phyloP scores from a whole-genome alignment of 2,888 invertebrate species.

The Yponomeuta sedellus region DNA sequence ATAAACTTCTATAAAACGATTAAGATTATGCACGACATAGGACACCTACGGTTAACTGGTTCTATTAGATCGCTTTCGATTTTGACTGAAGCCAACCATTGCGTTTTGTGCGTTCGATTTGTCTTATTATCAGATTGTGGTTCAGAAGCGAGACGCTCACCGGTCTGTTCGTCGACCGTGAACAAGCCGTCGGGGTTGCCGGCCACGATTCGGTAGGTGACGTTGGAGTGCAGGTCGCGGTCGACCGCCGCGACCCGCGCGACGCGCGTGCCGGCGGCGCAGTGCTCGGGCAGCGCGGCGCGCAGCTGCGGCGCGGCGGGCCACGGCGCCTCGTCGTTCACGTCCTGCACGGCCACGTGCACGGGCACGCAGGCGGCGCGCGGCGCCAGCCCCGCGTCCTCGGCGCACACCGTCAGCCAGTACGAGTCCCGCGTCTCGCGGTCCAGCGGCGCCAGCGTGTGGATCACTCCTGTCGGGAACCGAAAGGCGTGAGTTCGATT shows the following conservation, averaged over 20 bases:
- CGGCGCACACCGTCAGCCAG: conserved; percentile 96
- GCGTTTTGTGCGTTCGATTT: no score
- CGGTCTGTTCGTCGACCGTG: conserved; percentile 87
- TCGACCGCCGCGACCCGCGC: conserved; percentile 87
- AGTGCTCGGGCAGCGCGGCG: conserved; percentile 87
- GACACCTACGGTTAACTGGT: no score
- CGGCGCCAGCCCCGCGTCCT: conserved; percentile 93
- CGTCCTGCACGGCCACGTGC: conserved; percentile 85
- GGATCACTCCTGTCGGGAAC: conserved; percentile 82
- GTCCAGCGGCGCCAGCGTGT: conserved; percentile 90
- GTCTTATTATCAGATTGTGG: no score
- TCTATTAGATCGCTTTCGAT: no score
- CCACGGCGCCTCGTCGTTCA: conserved; percentile 96
- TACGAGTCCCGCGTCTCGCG: conserved; percentile 91
- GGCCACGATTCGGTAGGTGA: conserved; percentile 88
- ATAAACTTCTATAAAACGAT: no score
- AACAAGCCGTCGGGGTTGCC: conserved; percentile 96
- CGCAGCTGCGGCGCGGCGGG: conserved; percentile 91
- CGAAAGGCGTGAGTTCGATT: no score
- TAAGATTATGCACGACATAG: no score
- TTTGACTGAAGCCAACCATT: no score
- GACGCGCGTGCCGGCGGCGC: conserved; percentile 81
- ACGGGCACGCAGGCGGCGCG: conserved; percentile 83
- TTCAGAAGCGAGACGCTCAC: conserved; percentile 63
- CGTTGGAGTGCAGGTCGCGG: conserved; percentile 83